These are phyloP conservation scores for Aphelinus certus DNA, from an alignment of 1,140 invertebrate genomes.

Conservation along the genomic window DNA sequence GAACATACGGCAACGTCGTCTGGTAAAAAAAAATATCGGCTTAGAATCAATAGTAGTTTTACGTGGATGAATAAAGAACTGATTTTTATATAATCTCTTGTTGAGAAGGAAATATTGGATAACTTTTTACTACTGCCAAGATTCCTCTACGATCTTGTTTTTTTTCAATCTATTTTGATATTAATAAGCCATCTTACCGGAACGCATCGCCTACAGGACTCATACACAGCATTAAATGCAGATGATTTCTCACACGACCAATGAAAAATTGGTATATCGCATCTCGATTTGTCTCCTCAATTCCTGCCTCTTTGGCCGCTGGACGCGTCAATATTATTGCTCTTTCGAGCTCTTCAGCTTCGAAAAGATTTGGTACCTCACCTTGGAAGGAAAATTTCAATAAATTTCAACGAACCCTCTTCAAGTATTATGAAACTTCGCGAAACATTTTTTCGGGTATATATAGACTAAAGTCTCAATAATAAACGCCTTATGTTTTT, in stretches of 20 bases:
- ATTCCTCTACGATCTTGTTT: too few species aligned
- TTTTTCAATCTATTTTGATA: too few species aligned
- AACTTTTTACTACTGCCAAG: not conserved
- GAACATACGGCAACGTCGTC: constrained; percentile 83
- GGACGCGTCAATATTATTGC: constrained; percentile 77
- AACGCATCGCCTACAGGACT: constrained; percentile 89
- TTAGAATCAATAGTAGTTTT: too few species aligned
- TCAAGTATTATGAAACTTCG: too few species aligned
- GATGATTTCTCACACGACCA: constrained; percentile 78
- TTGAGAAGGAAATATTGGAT: not conserved
- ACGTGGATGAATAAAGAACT: too few species aligned
- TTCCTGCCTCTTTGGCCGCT: constrained; percentile 76
- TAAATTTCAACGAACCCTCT: not conserved
- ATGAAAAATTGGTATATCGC: constrained; percentile 86
- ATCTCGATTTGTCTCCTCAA: constrained; percentile 76
- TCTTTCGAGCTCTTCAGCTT: constrained; percentile 85
- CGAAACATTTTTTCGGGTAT: too few species aligned
- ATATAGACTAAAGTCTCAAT: too few species aligned
- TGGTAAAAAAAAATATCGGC: constrained; percentile 42
- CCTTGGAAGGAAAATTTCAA: constrained; percentile 59
- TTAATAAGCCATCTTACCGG: constrained; percentile 59
- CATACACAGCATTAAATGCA: constrained; percentile 89
- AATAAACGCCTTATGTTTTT: too few species aligned
- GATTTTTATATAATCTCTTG: too few species aligned
- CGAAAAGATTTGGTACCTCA: constrained; percentile 87